These are phyloP conservation scores for Eclectus roratus DNA, from an alignment of 2,113 vertebrate species.

Conservation along the genomic window DNA sequence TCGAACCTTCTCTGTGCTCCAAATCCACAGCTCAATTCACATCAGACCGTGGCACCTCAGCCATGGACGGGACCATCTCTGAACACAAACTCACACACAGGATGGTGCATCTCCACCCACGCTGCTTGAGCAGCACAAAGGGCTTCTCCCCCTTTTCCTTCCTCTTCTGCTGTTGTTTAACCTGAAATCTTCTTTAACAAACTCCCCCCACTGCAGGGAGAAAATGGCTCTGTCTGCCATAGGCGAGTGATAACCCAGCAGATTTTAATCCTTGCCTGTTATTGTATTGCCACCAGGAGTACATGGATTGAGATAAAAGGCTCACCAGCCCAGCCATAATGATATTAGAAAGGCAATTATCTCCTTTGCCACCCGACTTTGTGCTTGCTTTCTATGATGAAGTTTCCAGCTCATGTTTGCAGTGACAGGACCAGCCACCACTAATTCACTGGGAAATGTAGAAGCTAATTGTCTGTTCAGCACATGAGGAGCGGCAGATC, in stretches of 20 bases:
- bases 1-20: neutral
- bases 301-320: constrained; percentile 44
- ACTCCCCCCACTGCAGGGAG: neutral
- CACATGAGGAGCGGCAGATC: neutral
- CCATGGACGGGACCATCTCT: fast-evolving
- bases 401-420: constrained; percentile 1
- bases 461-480: neutral
- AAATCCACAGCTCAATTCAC: neutral
- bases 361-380: constrained; percentile 35
- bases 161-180: neutral
- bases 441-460: neutral
- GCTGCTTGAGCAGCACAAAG: neutral
- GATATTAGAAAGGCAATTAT: constrained; percentile 67
- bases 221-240: neutral
- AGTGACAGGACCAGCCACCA: neutral
- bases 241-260: neutral
- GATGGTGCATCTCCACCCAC: neutral
- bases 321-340: constrained; percentile 42
- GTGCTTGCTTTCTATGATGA: neutral
- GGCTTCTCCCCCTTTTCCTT: neutral
- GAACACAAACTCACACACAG: neutral
- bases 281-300: constrained; percentile 16
- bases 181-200: neutral
- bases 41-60: fast-evolving
- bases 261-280: constrained; percentile 39